Evolutionary conservation across 2,888 invertebrate genomes (phyloP).

Genomic region (Pyrrhia umbra): DNA sequence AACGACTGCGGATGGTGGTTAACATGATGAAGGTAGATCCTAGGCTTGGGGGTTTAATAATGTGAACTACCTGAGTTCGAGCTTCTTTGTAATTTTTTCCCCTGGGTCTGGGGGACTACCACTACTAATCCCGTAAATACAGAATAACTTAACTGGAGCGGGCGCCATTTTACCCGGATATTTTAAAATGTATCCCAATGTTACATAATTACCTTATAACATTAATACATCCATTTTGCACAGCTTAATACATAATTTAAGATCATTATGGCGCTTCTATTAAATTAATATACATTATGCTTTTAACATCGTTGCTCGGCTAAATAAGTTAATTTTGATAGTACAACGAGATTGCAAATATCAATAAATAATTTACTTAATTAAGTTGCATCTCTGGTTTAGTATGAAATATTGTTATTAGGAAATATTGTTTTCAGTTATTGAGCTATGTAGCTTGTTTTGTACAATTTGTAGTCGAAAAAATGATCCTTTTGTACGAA

Average conservation of each 20-base stretch:
- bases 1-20: too few relatives aligned
- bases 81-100: too few relatives aligned
- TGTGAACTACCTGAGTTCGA: too few relatives aligned
- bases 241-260: conserved; percentile 45
- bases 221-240: conserved; percentile 14
- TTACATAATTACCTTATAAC: conserved; percentile 20
- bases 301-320: conserved; percentile 32
- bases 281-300: conserved; percentile 43
- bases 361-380: conserved; percentile 37
- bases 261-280: conserved; percentile 32
- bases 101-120: too few relatives aligned
- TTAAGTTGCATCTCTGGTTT: conserved; percentile 29
- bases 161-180: conserved; percentile 1
- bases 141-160: not conserved
- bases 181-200: conserved; percentile 28
- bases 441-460: not conserved
- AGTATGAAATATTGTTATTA: conserved; percentile 27
- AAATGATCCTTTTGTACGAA: not conserved
- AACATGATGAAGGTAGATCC: too few relatives aligned
- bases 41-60: too few relatives aligned
- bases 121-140: too few relatives aligned
- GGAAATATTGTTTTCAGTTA: conserved; percentile 6
- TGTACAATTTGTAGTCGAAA: not conserved
- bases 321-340: conserved; percentile 29
- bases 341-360: conserved; percentile 19